These are phyloP conservation scores for Acronicta psi DNA, from an alignment of 2,888 invertebrate genomes.

Conservation along the genomic window DNA sequence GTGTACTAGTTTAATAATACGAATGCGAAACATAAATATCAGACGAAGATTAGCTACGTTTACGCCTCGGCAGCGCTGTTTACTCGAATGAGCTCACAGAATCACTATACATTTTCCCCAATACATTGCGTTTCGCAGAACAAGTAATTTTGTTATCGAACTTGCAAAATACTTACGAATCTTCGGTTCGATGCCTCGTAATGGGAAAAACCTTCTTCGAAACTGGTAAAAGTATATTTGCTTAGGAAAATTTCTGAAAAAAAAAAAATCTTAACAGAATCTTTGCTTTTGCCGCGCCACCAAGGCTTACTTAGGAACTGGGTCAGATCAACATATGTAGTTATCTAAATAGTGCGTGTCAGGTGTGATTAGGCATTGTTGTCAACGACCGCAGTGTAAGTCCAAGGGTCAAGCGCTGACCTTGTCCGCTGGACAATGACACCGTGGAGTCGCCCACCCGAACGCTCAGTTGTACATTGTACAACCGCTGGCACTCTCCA, in stretches of 20 bases:
- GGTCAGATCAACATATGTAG: background rate
- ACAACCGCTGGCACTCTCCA: constrained; percentile 13
- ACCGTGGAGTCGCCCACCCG: constrained; percentile 31
- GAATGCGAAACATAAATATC: constrained; percentile 13
- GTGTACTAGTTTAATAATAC: constrained; percentile 6
- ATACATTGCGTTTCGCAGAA: constrained; percentile 24
- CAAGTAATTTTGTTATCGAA: constrained; percentile 12
- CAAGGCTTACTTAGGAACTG: background rate
- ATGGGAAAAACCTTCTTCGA: constrained; percentile 9
- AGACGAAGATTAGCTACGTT: constrained; percentile 8
- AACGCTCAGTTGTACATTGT: constrained; percentile 12
- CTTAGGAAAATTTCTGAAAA: background rate
- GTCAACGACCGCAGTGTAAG: constrained; percentile 36
- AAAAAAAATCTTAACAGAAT: background rate
- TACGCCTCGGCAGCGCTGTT: constrained; percentile 19
- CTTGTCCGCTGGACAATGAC: constrained; percentile 48
- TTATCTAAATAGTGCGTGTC: constrained; percentile 1
- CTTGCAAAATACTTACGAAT: constrained; percentile 12
- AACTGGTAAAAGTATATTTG: background rate
- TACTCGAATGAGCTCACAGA: constrained; percentile 35
- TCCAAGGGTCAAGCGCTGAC: constrained; percentile 43
- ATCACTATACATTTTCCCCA: constrained; percentile 26
- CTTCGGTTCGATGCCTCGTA: constrained; percentile 36
- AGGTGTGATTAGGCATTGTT: constrained; percentile 25
- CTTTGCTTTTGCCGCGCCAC: no score